These are phyloP conservation scores for Zaprionus davidi DNA, from an alignment of 1,140 invertebrate species.

Conservation along the genomic window DNA sequence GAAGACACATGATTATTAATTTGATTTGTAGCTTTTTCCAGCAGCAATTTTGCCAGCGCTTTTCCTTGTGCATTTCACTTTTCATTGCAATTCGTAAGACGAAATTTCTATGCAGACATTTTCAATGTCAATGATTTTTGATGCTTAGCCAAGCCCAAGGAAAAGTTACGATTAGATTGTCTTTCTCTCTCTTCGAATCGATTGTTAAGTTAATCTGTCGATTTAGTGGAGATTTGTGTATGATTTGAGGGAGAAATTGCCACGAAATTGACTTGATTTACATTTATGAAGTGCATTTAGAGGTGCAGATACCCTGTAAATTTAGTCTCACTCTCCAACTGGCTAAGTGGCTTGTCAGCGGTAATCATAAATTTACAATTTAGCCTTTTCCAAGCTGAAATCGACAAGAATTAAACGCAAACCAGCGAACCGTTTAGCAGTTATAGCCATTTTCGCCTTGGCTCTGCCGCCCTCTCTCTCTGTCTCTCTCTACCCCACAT, in stretches of 20 bases:
- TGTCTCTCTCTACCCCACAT: neutral
- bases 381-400: neutral
- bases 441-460: slow-evolving; percentile 5
- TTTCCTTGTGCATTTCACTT: slow-evolving; percentile 68
- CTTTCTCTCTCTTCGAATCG: neutral
- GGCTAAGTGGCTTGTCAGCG: neutral
- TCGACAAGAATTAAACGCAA: slow-evolving; percentile 5
- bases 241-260: slow-evolving; percentile 1
- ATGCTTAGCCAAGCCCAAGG: slow-evolving; percentile 4
- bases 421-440: neutral
- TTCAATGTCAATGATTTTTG: slow-evolving; percentile 67
- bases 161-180: neutral
- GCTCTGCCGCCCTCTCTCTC: neutral
- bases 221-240: neutral
- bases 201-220: slow-evolving; percentile 4
- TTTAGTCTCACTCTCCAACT: neutral
- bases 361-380: neutral
- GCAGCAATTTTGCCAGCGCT: slow-evolving; percentile 58
- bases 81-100: slow-evolving; percentile 39
- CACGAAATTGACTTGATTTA: slow-evolving; percentile 1
- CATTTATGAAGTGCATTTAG: neutral
- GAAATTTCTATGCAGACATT: slow-evolving; percentile 49
- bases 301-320: neutral
- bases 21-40: slow-evolving; percentile 69
- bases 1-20: slow-evolving; percentile 70